phyloP scores from a whole-genome alignment of 2,888 invertebrate genomes.

The Diaphora mendica region DNA sequence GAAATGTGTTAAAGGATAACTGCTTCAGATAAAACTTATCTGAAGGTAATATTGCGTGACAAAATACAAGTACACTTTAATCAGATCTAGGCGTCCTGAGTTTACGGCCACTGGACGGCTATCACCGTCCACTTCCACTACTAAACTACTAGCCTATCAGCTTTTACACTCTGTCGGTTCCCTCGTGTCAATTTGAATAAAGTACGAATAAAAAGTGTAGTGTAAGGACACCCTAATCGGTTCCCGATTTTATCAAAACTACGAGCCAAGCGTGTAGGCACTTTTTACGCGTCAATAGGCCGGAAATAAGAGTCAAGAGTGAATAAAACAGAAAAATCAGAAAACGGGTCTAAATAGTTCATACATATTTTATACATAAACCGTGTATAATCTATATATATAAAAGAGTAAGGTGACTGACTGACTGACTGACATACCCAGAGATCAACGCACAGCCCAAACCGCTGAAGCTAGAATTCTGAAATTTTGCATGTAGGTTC shows the following conservation, averaged over 20 bases:
- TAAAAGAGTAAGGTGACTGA: too few species aligned
- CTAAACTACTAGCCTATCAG: slow-evolving; percentile 74
- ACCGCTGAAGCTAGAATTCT: too few species aligned
- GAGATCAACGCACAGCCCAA: too few species aligned
- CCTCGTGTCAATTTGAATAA: slow-evolving; percentile 76
- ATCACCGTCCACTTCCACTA: slow-evolving; percentile 61
- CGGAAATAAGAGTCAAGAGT: slow-evolving; percentile 55
- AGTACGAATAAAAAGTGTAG: slow-evolving; percentile 73
- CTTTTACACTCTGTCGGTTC: slow-evolving; percentile 71
- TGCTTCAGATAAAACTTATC: slow-evolving; percentile 59
- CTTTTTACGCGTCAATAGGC: slow-evolving; percentile 64
- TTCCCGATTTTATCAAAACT: slow-evolving; percentile 70
- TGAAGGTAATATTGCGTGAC: slow-evolving; percentile 74
- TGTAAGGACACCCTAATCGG: slow-evolving; percentile 70
- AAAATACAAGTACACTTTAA: slow-evolving; percentile 70
- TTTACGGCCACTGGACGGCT: slow-evolving; percentile 52
- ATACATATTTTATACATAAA: background rate
- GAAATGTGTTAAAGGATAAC: slow-evolving; percentile 33
- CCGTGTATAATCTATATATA: too few species aligned
- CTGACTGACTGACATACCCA: too few species aligned
- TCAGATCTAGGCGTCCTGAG: slow-evolving; percentile 69
- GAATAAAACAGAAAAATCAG: slow-evolving; percentile 52
- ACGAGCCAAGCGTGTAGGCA: slow-evolving; percentile 63
- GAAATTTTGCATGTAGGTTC: too few species aligned
- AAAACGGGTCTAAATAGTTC: slow-evolving; percentile 25